Conservation (phyloP, 2,797 vertebrate genomes). For the Chanos chanos region DNA sequence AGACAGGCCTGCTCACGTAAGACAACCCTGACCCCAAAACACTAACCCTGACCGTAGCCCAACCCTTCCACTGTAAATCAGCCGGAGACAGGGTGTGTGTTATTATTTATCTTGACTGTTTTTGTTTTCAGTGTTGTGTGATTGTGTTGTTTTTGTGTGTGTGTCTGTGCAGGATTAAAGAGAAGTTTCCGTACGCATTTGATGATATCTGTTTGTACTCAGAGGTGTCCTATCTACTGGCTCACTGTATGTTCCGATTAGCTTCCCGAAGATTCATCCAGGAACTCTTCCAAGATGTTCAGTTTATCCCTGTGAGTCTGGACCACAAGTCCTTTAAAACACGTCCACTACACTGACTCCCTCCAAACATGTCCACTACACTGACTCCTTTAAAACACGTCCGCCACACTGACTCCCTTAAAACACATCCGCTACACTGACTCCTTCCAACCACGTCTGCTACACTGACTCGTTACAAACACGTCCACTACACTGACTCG, state of each 20-base stretch:
- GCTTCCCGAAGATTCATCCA: slow-evolving; percentile 82
- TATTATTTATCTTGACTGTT: too few species aligned
- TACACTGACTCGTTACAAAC: too few species aligned
- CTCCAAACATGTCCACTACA: too few species aligned
- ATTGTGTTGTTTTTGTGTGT: not conserved
- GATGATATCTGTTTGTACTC: slow-evolving; percentile 86
- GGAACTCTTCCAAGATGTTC: slow-evolving; percentile 84
- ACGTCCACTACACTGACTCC: too few species aligned
- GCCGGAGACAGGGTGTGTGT: not conserved
- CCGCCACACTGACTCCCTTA: too few species aligned
- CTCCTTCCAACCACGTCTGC: too few species aligned
- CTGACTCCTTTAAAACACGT: too few species aligned
- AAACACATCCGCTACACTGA: too few species aligned
- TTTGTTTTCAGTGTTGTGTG: not conserved
- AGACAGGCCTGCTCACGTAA: slow-evolving; percentile 85
- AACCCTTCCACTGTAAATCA: too few species aligned
- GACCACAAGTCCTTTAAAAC: too few species aligned
- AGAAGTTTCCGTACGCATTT: slow-evolving; percentile 83
- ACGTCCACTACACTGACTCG: too few species aligned
- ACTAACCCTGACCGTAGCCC: not conserved
- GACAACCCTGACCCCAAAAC: slow-evolving; percentile 25
- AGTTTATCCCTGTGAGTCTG: slow-evolving; percentile 74
- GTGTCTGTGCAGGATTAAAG: slow-evolving; percentile 73
- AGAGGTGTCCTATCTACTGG: slow-evolving; percentile 80
- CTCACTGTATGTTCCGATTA: slow-evolving; percentile 80